These are phyloP conservation scores for Periplaneta americana DNA, from an alignment of 1,140 invertebrate species.

Conservation along the genomic window DNA sequence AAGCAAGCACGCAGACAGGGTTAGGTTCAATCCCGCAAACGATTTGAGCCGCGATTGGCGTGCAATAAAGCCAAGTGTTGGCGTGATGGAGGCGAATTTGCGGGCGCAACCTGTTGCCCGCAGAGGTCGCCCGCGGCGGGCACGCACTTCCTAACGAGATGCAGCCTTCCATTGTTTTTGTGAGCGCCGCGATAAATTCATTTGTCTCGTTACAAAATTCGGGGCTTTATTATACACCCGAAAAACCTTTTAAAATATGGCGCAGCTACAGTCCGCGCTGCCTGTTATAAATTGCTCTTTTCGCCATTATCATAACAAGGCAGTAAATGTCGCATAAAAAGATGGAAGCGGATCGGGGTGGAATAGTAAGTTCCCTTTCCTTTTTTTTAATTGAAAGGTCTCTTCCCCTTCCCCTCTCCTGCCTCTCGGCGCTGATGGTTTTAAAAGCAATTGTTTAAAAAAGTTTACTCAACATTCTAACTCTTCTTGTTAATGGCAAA, in stretches of 20 bases:
- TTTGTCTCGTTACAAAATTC: conserved; percentile 10
- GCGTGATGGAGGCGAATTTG: neutral
- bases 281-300: neutral
- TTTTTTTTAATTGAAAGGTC: neutral
- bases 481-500: too few relatives aligned
- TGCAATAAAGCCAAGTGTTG: too few relatives aligned
- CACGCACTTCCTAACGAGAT: neutral
- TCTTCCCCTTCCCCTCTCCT: neutral
- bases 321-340: conserved; percentile 8
- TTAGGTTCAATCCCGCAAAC: too few relatives aligned
- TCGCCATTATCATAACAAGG: conserved; percentile 6
- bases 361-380: neutral
- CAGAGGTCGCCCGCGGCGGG: neutral
- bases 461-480: neutral
- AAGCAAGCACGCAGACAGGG: too few relatives aligned
- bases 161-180: neutral
- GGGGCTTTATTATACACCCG: neutral
- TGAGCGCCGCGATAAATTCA: conserved; percentile 4
- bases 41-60: too few relatives aligned
- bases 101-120: neutral
- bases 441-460: neutral
- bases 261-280: neutral
- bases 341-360: neutral
- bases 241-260: neutral
- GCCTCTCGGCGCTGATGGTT: neutral